Base-by-base conservation (phyloP, 2,888 invertebrate species). In the Mamestra brassicae region DNA sequence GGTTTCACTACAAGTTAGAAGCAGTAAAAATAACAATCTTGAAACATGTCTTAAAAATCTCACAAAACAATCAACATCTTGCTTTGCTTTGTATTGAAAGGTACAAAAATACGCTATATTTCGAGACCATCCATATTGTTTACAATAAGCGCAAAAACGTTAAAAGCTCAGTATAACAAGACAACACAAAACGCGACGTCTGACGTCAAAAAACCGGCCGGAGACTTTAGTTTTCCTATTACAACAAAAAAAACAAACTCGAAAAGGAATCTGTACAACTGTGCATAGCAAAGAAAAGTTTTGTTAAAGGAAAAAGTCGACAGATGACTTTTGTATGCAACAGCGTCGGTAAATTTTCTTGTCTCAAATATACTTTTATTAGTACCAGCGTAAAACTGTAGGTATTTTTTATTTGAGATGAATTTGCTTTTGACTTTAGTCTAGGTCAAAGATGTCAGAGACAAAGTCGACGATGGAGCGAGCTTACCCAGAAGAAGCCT, bases 121-220 rank as follows among this genome's bases (percentile, higher is more conserved):
- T 64, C n/a, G 15, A 50, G 54, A 11, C 60, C 4, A 15, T 45
- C 7, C 52, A 36, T 63, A 45, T 45, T 68, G 15, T 63, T 47
- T 42, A 47, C 26, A 60, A 61, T 50, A 50, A 26, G 10, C 13
- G 11, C 50, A 38, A 17, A 13, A 47, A 36, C 45, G 6, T 61
- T 50, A 11, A 65, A 64, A 67, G 7, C 34, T 69, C 26, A 36
- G 50, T 69, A n/a, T 77, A 57, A 72, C 64, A 58, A 38, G 78
- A 61, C 50, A 57, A 69, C 68, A 77, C 11, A 15, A 72, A 57
- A 57, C 45, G n/a, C 52, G 6, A 52, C 36, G 17, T 36, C 57
- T 42, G 15, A 3, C 45, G 13, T 38, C 4, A 36, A 61, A 65
- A 61, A 65, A 7, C 17, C 50, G 4, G 17, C 10, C 17, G 3